Base-by-base conservation (phyloP, 2,797 vertebrate species). In the Tympanoctomys barrerae region DNA sequence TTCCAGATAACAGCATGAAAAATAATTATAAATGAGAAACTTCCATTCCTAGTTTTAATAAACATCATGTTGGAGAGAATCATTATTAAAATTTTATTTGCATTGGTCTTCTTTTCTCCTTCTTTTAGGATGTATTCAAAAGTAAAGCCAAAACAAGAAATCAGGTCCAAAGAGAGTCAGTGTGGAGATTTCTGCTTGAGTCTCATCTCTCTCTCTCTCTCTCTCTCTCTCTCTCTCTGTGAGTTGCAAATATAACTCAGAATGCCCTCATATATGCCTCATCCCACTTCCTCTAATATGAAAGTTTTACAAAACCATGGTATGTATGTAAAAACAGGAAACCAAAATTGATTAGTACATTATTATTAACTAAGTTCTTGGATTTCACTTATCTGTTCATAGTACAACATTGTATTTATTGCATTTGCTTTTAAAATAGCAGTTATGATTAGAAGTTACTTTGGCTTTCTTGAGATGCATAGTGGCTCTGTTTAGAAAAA, bases 361-460 rank as follows among this genome's bases (percentile, higher is more conserved):
- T 36, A 70, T 79, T 78, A 33, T 52, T 70, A 82, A 92, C 36
- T 94, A 71, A 90, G 85, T 92, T 96, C n/a, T 39, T 73, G 19
- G 70, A 21, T 73, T 39, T 73, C 8, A 70, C 36, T 73, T 85
- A 78, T 92, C 36, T 92, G 28, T 86, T 85, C 33, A 73, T 21
- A 64, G 36, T 64, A 80, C 26, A 21, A 33, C 52, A 64, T 33
- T 89, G 39, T 86, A 42, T 68, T 54, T 22, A 54, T 71, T 91
- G 14, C 11, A 42, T 71, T 88, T 95, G 7, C 52, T 92, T 94
- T 95, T 88, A 78, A 91, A 95, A 49, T 75, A 71, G n/a, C 46
- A 68, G 24, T 68, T 68, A 91, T 91, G 39, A 84, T 80, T 24
- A 86, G 73, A 68, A 80, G 59, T 80, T 73, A 62, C 42, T 87